phyloP scores from a whole-genome alignment of 2,113 vertebrate species.

The Ageneiosus marmoratus region DNA sequence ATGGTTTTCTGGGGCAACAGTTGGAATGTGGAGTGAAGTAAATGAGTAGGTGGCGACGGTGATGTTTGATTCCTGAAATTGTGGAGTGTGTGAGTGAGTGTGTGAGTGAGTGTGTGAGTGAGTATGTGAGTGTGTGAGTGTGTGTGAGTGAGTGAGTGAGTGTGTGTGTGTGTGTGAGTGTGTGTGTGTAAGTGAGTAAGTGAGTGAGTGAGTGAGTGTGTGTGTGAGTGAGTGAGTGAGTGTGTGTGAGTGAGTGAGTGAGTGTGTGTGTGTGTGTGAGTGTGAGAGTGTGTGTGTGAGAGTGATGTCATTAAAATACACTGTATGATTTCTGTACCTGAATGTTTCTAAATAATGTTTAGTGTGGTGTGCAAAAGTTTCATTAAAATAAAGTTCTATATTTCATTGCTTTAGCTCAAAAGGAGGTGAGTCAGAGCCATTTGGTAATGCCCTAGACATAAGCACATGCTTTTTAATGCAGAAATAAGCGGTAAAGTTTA shows the following conservation, averaged over 20 bases:
- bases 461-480: background rate
- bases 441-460: background rate
- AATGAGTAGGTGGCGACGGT: background rate
- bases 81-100: background rate
- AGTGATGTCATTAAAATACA: background rate
- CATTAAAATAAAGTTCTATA: constrained; percentile 23
- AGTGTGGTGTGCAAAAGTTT: background rate
- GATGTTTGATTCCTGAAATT: background rate
- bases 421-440: background rate
- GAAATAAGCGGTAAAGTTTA: background rate
- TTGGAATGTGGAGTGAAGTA: constrained; percentile 18
- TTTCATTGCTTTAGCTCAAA: constrained; percentile 15
- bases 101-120: too few relatives aligned
- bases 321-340: background rate
- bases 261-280: background rate
- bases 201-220: too few relatives aligned
- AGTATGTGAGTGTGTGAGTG: too few relatives aligned
- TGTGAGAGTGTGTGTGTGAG: background rate
- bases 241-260: background rate
- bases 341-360: background rate
- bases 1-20: constrained; percentile 7
- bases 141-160: too few relatives aligned
- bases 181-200: too few relatives aligned
- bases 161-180: too few relatives aligned
- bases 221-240: too few relatives aligned